Conservation (phyloP, 2,797 vertebrate species). For the Phyllotis vaccarum region DNA sequence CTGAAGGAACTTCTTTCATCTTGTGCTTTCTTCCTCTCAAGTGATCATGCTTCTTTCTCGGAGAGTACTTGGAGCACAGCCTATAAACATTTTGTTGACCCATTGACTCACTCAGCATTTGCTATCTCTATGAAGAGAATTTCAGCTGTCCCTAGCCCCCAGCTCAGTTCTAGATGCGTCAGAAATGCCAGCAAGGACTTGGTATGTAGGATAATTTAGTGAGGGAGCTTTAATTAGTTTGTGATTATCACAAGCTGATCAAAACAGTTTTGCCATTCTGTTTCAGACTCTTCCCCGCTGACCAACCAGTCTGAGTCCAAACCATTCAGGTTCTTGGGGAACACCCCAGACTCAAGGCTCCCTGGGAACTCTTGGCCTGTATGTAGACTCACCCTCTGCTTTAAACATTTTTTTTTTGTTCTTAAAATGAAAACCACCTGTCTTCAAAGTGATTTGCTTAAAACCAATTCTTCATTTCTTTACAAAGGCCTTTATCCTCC, state of each 20-base stretch:
- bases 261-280: background rate
- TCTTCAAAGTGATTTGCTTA: constrained; percentile 74
- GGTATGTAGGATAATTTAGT: background rate
- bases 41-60: constrained; percentile 22
- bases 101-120: constrained; percentile 29
- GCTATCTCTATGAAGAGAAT: background rate
- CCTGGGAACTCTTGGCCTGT: background rate
- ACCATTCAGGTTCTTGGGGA: constrained; percentile 1
- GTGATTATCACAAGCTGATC: background rate
- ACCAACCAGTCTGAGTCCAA: background rate
- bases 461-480: constrained; percentile 72
- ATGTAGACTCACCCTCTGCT: constrained; percentile 52
- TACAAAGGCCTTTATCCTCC: background rate
- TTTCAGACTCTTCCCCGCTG: background rate
- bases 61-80: constrained; percentile 23
- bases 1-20: constrained; percentile 54
- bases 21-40: constrained; percentile 28
- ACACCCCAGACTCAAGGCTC: background rate
- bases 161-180: background rate
- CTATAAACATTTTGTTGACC: constrained; percentile 13
- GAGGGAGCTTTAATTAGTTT: constrained; percentile 42
- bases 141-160: background rate
- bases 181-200: background rate
- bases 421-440: constrained; percentile 81
- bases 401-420: constrained; percentile 68